A percentile compares a stretch with the other conserved stretches of the same genome.
Conservation (phyloP, 1,140 invertebrate genomes). For the Orius laevigatus region DNA sequence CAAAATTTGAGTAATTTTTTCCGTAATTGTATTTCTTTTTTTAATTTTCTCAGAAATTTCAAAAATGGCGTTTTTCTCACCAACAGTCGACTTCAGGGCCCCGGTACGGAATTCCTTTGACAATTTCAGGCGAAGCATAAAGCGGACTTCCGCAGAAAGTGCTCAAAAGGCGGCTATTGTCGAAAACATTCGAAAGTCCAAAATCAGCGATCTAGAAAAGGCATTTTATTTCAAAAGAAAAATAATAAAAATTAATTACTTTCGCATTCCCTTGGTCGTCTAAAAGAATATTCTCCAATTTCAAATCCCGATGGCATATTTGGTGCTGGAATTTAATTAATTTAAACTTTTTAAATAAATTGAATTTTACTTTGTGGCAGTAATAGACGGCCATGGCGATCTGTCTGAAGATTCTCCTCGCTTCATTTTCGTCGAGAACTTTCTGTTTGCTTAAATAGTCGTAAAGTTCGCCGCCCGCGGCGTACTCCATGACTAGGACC, state of each 20-base stretch:
- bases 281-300: conserved; percentile 95
- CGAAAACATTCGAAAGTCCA: conserved; percentile 95
- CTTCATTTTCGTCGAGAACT: conserved; percentile 79
- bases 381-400: conserved; percentile 95
- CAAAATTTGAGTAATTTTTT: too few relatives aligned
- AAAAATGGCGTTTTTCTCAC: conserved; percentile 21
- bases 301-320: conserved; percentile 94
- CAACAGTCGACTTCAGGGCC: conserved; percentile 70
- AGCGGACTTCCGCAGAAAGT: conserved; percentile 97
- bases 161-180: conserved; percentile 67
- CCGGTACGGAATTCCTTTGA: conserved; percentile 91
- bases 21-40: too few relatives aligned
- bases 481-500: conserved; percentile 98
- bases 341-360: background rate
- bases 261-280: conserved; percentile 93
- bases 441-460: conserved; percentile 92
- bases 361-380: conserved; percentile 69
- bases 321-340: conserved; percentile 48
- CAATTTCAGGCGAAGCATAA: conserved; percentile 97
- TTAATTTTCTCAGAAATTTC: too few relatives aligned
- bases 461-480: conserved; percentile 93
- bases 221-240: conserved; percentile 13
- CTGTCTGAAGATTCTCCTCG: conserved; percentile 89
- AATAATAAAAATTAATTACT: conserved; percentile 31
- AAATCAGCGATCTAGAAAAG: conserved; percentile 85